These are phyloP conservation scores for Allolobophora icterica DNA, from an alignment of 2,888 invertebrate species.

Conservation along the genomic window DNA sequence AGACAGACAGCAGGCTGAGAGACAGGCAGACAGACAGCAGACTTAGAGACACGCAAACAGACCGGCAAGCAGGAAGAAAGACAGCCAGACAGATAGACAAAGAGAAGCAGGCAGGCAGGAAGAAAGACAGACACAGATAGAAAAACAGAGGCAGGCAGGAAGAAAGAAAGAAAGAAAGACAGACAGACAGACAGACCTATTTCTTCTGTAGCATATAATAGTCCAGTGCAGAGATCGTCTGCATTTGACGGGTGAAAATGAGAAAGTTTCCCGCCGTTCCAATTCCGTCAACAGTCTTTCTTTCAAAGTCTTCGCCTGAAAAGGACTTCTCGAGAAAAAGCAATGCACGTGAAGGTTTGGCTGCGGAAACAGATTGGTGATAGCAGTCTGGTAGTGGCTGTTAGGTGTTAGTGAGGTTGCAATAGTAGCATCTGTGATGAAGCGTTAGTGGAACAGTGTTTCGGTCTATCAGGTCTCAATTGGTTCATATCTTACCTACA, in stretches of 20 bases:
- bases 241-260: neutral
- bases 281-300: neutral
- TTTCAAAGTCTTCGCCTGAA: neutral
- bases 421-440: too few species aligned
- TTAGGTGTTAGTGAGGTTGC: too few species aligned
- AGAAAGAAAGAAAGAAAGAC: conserved; percentile 24
- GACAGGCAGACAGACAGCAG: conserved; percentile 27
- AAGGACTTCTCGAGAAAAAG: neutral
- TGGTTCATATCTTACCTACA: too few species aligned
- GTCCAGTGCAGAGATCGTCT: neutral
- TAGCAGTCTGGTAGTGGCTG: neutral
- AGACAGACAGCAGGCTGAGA: conserved; percentile 18
- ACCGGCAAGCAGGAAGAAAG: too few species aligned
- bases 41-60: conserved; percentile 30
- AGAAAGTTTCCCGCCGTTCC: neutral
- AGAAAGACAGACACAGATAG: conserved; percentile 20
- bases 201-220: neutral
- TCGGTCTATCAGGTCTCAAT: too few species aligned
- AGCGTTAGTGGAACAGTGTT: neutral
- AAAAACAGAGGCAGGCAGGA: conserved; percentile 29
- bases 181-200: conserved; percentile 3
- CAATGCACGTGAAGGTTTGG: neutral
- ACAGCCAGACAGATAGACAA: conserved; percentile 18
- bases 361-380: neutral
- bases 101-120: conserved; percentile 26